Base-by-base conservation (phyloP, 2,113 vertebrate species). In the Vidua macroura region DNA sequence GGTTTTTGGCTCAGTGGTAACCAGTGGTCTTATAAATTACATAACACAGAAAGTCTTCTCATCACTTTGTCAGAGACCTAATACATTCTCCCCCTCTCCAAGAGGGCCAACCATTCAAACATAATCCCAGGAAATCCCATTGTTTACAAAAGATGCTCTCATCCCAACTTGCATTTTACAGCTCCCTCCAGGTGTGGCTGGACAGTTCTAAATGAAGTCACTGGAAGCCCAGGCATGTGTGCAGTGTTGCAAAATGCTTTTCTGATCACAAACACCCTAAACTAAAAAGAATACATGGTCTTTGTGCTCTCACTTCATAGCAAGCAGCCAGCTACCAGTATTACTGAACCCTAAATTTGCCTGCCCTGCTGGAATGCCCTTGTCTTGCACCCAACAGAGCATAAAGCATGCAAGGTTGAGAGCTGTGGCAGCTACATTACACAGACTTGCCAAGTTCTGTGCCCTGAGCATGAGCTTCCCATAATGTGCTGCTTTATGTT, bases 81-180 rank as follows among this genome's bases (percentile, higher is more conserved):
- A 73, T 31, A 46, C 0, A 0, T 66, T 66, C 30, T 66, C 33
- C 31, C 33, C 28, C 51, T 59, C n/a, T 69, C 66, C 39, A 72
- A 56, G 55, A 87, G 37, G 8, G 30, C 72, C 67, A 79, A 51
- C 31, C 46, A 66, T 58, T 88, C 49, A 75, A 82, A 93, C 21
- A 93, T 76, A 96, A 96, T 93, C 88, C 56, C 85, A 95, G 93
- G 93, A 96, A 97, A 95, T 92, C 88, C 88, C 60, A 16, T 76
- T 77, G 75, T 92, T 95, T 83, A 86, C 13, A 86, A 72, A 92
- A 94, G 73, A 94, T 88, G 76, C 43, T 92, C 83, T 96, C 95
- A 93, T 93, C 60, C 64, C 0, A 0, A 46, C 41, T 75, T 4
- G 14, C n/a, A 18, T 76, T 84, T 94, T 41, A 49, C 41, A 81